Percentiles rank a stretch among this genome's conserved stretches.
Conservation (phyloP, 2,888 invertebrate species). For the Morinoia aosen region DNA sequence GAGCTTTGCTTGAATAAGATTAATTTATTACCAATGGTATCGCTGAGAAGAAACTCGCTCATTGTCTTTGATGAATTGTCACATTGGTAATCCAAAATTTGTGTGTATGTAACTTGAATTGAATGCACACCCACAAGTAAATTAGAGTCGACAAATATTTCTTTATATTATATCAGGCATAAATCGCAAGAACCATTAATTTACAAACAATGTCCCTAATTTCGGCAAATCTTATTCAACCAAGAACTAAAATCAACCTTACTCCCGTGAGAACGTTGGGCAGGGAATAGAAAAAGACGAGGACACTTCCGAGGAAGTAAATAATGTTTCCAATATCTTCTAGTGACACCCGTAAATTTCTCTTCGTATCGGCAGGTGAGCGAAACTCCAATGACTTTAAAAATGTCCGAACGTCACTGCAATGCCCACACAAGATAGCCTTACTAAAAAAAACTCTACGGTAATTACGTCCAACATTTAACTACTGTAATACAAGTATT, state of each 20-base stretch:
- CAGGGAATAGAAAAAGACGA: background rate
- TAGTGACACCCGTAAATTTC: background rate
- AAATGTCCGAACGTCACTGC: background rate
- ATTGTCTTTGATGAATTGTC: too few species aligned
- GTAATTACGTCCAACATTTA: background rate
- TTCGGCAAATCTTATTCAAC: background rate
- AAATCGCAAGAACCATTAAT: background rate
- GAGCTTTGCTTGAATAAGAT: too few species aligned
- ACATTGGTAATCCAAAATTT: too few species aligned
- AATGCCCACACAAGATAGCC: background rate
- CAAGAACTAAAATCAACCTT: background rate
- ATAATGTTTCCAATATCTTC: background rate
- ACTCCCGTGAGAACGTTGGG: background rate
- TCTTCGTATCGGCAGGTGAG: background rate
- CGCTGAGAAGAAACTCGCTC: too few species aligned
- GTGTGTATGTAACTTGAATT: too few species aligned
- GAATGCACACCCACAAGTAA: too few species aligned
- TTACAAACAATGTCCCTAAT: background rate
- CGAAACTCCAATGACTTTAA: background rate
- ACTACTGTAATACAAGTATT: background rate
- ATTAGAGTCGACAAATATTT: too few species aligned
- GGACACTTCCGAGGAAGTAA: background rate
- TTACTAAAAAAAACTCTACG: background rate
- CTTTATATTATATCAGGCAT: too few species aligned
- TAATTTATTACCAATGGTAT: too few species aligned